Evolutionary conservation across 2,113 vertebrate genomes (phyloP).

Genomic region (Notarius lentiginosus): DNA sequence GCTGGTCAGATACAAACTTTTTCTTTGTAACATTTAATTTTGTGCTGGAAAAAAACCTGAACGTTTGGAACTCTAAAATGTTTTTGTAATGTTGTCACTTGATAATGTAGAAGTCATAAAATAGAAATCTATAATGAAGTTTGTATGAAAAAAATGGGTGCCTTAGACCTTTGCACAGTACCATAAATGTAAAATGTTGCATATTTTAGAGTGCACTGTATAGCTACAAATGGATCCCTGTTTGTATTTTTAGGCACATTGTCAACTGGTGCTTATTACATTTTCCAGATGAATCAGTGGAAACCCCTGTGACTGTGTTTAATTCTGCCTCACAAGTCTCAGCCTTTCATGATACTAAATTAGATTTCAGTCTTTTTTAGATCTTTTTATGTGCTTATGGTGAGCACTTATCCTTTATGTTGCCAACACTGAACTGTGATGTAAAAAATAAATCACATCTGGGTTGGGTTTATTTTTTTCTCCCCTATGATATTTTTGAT

Average conservation of each 20-base stretch:
- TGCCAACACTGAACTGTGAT: constrained; percentile 10
- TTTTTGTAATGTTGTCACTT: no score
- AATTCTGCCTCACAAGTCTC: constrained; percentile 53
- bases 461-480: background rate
- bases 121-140: no score
- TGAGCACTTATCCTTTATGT: constrained; percentile 19
- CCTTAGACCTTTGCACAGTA: no score
- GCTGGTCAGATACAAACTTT: no score
- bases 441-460: constrained; percentile 58
- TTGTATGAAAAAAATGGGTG: no score
- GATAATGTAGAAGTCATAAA: no score
- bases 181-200: background rate
- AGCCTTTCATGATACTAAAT: constrained; percentile 55
- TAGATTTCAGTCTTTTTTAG: constrained; percentile 46
- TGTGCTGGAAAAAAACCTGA: no score
- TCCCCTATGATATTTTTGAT: background rate
- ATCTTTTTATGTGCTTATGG: constrained; percentile 45
- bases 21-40: no score
- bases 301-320: constrained; percentile 44
- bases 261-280: constrained; percentile 50
- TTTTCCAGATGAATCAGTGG: constrained; percentile 61
- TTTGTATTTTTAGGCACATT: constrained; percentile 57
- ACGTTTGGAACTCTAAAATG: no score
- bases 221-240: constrained; percentile 7
- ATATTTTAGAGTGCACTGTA: background rate